phyloP scores from a whole-genome alignment of 1,140 invertebrate species.

The Acromyrmex heyeri region DNA sequence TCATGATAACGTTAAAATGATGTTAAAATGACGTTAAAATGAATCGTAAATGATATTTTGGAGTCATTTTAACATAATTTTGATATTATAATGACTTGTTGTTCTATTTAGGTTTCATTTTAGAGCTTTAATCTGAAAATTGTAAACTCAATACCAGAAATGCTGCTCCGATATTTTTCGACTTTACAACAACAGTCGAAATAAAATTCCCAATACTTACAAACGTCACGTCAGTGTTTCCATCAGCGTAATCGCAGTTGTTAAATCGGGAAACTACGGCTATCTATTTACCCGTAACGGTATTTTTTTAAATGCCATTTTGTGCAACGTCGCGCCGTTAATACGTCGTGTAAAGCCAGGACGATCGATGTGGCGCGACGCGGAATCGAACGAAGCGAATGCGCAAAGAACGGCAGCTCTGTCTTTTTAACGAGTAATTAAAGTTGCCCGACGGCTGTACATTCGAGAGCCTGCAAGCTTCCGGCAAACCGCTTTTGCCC shows the following conservation, averaged over 20 bases:
- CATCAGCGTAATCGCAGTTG: background rate
- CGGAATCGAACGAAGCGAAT: constrained; percentile 4
- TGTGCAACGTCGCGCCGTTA: background rate
- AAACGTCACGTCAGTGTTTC: background rate
- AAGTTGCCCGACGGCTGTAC: constrained; percentile 26
- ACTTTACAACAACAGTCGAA: background rate
- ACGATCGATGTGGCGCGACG: constrained; percentile 31
- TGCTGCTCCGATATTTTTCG: background rate
- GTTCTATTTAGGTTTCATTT: background rate
- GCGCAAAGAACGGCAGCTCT: constrained; percentile 28
- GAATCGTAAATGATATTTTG: too few species aligned
- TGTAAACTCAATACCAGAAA: background rate
- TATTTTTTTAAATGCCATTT: background rate
- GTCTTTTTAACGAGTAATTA: constrained; percentile 53
- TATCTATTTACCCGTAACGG: background rate
- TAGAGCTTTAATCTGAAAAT: background rate
- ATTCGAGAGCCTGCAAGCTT: constrained; percentile 7
- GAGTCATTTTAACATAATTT: too few species aligned
- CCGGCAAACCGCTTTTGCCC: background rate
- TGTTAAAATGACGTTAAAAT: too few species aligned
- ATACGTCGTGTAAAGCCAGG: constrained; percentile 9
- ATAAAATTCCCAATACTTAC: background rate
- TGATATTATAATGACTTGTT: too few species aligned
- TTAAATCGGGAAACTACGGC: constrained; percentile 4
- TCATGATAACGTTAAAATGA: too few species aligned